These are phyloP conservation scores for Mylabris sibirica DNA, from an alignment of 2,888 invertebrate species.

Conservation along the genomic window DNA sequence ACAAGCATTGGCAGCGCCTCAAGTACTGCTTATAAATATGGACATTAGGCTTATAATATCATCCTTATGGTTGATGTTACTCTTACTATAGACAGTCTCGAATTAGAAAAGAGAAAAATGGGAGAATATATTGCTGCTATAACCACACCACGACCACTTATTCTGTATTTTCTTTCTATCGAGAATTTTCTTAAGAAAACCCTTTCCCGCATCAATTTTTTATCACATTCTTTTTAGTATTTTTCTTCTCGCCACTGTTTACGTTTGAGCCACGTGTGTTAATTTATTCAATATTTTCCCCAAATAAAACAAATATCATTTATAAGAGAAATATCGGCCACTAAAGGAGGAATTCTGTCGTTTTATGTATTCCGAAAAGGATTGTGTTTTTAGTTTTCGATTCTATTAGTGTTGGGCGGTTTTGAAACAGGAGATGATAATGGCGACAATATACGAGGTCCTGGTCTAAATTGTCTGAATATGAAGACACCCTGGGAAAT, in stretches of 20 bases:
- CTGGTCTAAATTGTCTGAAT: slow-evolving; percentile 1
- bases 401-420: neutral
- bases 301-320: no score
- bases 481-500: neutral
- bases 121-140: no score
- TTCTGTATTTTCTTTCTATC: neutral
- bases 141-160: no score
- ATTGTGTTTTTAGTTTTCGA: neutral
- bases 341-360: neutral
- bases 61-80: neutral
- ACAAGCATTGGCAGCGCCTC: no score
- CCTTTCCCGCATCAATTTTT: neutral
- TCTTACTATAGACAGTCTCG: neutral
- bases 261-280: neutral
- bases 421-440: no score
- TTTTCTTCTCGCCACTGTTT: no score
- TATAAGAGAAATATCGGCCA: no score
- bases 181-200: no score
- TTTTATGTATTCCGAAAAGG: neutral
- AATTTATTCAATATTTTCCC: slow-evolving; percentile 3
- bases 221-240: neutral
- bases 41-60: no score
- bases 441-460: neutral
- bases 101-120: neutral
- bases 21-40: no score